phyloP scores from a whole-genome alignment of 2,113 vertebrate species.

The Emydura subglobosa region DNA sequence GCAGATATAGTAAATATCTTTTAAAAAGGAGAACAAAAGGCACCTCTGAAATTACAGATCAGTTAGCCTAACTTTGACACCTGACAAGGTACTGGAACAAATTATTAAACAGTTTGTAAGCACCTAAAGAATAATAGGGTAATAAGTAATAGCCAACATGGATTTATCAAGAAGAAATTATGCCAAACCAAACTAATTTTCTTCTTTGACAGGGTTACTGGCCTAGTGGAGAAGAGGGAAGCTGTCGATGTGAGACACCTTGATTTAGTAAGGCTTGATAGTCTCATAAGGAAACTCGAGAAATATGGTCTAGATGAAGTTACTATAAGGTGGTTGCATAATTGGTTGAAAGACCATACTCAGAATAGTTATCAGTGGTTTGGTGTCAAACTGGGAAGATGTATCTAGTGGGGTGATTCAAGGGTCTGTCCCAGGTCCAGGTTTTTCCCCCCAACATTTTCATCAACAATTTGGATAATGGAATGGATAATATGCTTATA shows the following conservation, averaged over 20 bases:
- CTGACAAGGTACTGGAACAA: not conserved
- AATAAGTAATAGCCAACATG: not conserved
- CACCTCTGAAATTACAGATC: not conserved
- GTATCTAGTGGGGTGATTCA: too few species aligned
- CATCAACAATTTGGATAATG: too few species aligned
- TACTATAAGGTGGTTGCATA: not conserved
- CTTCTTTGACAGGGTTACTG: not conserved
- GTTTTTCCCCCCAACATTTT: too few species aligned
- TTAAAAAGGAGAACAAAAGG: not conserved
- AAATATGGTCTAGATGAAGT: not conserved
- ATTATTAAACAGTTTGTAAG: not conserved
- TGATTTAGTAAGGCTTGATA: not conserved
- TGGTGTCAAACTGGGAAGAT: too few species aligned
- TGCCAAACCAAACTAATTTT: not conserved
- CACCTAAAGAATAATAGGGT: not conserved
- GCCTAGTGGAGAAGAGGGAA: too few species aligned
- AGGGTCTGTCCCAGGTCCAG: too few species aligned
- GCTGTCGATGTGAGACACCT: not conserved
- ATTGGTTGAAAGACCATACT: not conserved
- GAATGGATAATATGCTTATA: too few species aligned
- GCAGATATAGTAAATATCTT: not conserved
- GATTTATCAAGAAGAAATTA: not conserved
- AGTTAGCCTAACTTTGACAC: not conserved
- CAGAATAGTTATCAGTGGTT: too few species aligned
- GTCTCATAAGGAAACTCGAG: not conserved